Evolutionary conservation across 2,113 vertebrate genomes (phyloP), one percentile per base, ranked within the genome.

Genomic region (Channa maculata): DNA sequence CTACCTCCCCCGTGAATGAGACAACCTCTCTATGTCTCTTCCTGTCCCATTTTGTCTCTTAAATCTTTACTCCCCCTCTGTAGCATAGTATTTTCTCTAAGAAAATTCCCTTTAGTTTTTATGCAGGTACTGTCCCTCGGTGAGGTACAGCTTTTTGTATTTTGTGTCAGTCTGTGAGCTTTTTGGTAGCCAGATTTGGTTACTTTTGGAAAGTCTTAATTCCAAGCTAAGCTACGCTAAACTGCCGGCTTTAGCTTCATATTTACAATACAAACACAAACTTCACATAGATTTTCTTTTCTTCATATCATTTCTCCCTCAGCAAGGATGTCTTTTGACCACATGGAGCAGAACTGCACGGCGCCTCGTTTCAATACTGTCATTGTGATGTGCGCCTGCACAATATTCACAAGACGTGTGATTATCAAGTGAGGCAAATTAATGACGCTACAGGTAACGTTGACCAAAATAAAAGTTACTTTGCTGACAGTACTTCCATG

Each of bases 1-100:
- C 46, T 24, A 53, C 66, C 43, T 86, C 89, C 87, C 88, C 44
- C 33, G 76, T 59, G 86, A 79, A 61, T 58, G 49, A 37, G 61
- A 77, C 37, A 68, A 65, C 48, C 65, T 75, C 78, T 43, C 54
- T n/a, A 5, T 9, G 11, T 43, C 79, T 78, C 53, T 38, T 57
- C 73, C 58, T 59, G 68, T 88, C 67, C 79, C 51, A 80, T 64
- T 83, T 71, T 54, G 34, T 48, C 12, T 55, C 3, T 41, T 41
- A 45, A 53, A 5, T 46, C n/a, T 37, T 65, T 6, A 38, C 14
- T 60, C 33, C 65, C 6, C 45, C 11, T 48, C n/a, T 66, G 36
- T 71, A 24, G 24, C 6, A 1, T 4, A 12, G 10, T 15, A 11
- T 57, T 61, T 61, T 50, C 4, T 34, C 11, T n/a, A 48, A 34